A percentile compares a stretch with the other conserved stretches of the same genome.
phyloP scores from a whole-genome alignment of 2,888 invertebrate species.

The Mythimna pallens region DNA sequence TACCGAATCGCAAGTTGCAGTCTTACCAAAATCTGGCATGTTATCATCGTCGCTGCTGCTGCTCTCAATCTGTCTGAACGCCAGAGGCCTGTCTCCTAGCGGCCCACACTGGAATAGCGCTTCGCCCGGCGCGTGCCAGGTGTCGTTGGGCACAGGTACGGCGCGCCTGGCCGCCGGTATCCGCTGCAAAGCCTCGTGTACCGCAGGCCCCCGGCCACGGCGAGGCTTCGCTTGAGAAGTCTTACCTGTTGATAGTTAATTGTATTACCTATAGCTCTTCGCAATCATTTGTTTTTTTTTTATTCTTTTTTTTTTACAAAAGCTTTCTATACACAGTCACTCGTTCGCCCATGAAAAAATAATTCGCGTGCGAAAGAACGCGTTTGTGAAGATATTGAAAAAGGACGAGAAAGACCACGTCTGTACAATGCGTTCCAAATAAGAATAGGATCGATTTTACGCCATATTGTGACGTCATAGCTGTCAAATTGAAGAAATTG shows the following conservation, averaged over 20 bases:
- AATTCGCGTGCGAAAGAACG: too few species aligned
- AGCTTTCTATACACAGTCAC: too few species aligned
- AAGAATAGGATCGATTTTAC: too few species aligned
- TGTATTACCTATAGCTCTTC: too few species aligned
- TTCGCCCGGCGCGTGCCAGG: slow-evolving; percentile 89
- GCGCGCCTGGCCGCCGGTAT: slow-evolving; percentile 84
- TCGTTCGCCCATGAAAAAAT: too few species aligned
- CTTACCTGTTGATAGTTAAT: slow-evolving; percentile 68
- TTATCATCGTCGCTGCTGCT: slow-evolving; percentile 87
- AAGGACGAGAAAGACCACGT: too few species aligned
- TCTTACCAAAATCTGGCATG: slow-evolving; percentile 85
- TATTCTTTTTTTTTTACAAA: too few species aligned
- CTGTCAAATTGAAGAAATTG: too few species aligned
- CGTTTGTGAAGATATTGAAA: too few species aligned
- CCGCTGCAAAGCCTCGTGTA: slow-evolving; percentile 91
- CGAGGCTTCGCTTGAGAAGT: slow-evolving; percentile 76
- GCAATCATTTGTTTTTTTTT: too few species aligned
- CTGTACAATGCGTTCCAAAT: too few species aligned
- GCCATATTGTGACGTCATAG: too few species aligned
- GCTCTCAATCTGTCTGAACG: slow-evolving; percentile 79
- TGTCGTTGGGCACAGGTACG: slow-evolving; percentile 75
- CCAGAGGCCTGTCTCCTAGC: slow-evolving; percentile 76
- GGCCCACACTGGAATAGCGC: slow-evolving; percentile 86
- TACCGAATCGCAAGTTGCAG: neutral
- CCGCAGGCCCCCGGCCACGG: slow-evolving; percentile 86